Base-by-base conservation (phyloP, 2,113 vertebrate genomes). In the Anolis carolinensis region DNA sequence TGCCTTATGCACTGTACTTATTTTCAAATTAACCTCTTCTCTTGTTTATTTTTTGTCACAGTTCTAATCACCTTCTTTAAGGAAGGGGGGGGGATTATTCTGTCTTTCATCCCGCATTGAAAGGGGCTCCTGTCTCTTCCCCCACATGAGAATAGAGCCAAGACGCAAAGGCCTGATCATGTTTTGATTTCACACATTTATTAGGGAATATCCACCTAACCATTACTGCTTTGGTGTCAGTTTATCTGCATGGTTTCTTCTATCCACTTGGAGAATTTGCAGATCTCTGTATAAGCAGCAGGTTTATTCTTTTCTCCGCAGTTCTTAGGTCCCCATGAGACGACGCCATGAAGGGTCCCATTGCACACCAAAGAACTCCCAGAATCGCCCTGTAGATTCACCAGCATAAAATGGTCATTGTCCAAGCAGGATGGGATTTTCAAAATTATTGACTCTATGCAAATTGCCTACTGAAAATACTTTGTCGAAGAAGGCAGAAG, bases 301-400 rank as follows among this genome's bases (percentile, higher is more conserved):
- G 94, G 94, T 67, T 87, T 89, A 7, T 90, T 87, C 14, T 65
- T 39, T 21, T 88, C 90, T 7, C 88, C 93, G 0, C 95, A 95
- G n/a, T 86, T 89, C 14, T 39, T 86, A 32, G 91, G 86, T 1
- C 95, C 95, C 95, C 94, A 94, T 27, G 95, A 94, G 52, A 95
- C 94, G 30, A 95, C 73, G 0, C 95, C 94, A 44, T 94, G 94
- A 55, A 95, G 92, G 77, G 89, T 86, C 2, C 88, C 91, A 0
- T 82, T 82, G 30, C 95, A 95, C 4, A 94, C 93, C 67, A 95
- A 71, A 44, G 94, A 93, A 0, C 95, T 93, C 5, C 95, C 95
- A 14, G 93, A 95, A 72, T 94, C 95, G 20, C 93, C 93, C 95
- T 95, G 79, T 25, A 90, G 27, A 93, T 73, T 65, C 48, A 91